These are phyloP conservation scores for Synanthedon tipuliformis DNA, from an alignment of 2,888 invertebrate genomes.

Conservation along the genomic window DNA sequence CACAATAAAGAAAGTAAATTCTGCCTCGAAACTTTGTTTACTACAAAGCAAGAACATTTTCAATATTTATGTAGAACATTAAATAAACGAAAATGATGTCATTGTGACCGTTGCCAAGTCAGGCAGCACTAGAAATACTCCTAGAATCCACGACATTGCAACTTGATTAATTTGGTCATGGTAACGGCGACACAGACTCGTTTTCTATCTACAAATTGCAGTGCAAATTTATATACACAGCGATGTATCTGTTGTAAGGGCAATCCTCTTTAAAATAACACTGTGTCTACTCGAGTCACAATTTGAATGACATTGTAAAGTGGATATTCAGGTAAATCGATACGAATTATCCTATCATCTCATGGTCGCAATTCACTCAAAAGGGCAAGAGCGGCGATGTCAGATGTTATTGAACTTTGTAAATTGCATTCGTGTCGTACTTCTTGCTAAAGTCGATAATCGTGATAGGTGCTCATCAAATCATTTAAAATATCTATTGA, in stretches of 20 bases:
- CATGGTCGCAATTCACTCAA: constrained; percentile 7
- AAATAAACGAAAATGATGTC: not conserved
- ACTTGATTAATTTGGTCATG: constrained; percentile 1
- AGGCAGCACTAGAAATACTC: not conserved
- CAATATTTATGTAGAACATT: no score
- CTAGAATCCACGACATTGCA: not conserved
- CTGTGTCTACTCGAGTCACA: not conserved
- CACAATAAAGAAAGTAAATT: no score
- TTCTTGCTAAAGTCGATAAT: no score
- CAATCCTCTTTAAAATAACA: not conserved
- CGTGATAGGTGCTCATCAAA: no score
- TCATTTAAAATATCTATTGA: no score
- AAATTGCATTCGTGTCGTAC: not conserved
- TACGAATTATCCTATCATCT: constrained; percentile 6
- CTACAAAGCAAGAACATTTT: no score
- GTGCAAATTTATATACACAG: no score
- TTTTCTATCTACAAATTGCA: not conserved
- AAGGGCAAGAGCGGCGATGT: constrained; percentile 7
- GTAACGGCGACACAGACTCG: not conserved
- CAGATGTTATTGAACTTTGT: not conserved
- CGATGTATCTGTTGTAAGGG: not conserved
- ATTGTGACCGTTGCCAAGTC: not conserved
- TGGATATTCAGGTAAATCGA: constrained; percentile 14
- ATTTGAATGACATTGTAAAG: not conserved
- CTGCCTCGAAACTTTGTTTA: no score